phyloP scores from a whole-genome alignment of 2,113 vertebrate species.

The Paramisgurnus dabryanus region DNA sequence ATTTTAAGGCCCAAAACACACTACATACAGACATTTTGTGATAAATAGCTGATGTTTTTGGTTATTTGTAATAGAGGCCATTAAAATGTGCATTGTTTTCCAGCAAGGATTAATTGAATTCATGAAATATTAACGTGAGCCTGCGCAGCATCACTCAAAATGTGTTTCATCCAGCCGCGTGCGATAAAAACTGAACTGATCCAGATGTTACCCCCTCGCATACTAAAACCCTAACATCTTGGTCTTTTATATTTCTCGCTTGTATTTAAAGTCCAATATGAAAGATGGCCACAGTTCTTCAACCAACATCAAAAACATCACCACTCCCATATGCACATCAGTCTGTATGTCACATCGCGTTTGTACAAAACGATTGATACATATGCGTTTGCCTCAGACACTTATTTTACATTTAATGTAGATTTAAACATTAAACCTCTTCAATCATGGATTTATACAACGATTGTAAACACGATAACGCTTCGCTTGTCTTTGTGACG shows the following conservation, averaged over 20 bases:
- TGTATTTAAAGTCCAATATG: background rate
- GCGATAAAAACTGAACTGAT: background rate
- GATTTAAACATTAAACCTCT: background rate
- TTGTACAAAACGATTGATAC: background rate
- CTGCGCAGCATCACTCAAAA: slow-evolving; percentile 2
- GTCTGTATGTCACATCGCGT: background rate
- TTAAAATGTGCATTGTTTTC: too few relatives aligned
- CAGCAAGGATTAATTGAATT: too few relatives aligned
- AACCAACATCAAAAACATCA: background rate
- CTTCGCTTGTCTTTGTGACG: background rate
- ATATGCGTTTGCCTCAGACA: background rate
- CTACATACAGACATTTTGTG: too few relatives aligned
- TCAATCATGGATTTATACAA: background rate
- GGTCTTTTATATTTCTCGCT: too few relatives aligned
- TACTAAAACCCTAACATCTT: background rate
- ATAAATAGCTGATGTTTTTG: too few relatives aligned
- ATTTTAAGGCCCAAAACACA: too few relatives aligned
- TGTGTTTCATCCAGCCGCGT: background rate
- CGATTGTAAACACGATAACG: background rate
- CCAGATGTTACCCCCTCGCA: background rate
- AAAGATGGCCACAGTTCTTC: background rate
- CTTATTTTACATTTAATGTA: background rate
- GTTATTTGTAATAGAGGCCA: too few relatives aligned
- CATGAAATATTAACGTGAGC: background rate
- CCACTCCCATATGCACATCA: background rate